phyloP scores from a whole-genome alignment of 2,797 vertebrate genomes.

The Furcifer pardalis region DNA sequence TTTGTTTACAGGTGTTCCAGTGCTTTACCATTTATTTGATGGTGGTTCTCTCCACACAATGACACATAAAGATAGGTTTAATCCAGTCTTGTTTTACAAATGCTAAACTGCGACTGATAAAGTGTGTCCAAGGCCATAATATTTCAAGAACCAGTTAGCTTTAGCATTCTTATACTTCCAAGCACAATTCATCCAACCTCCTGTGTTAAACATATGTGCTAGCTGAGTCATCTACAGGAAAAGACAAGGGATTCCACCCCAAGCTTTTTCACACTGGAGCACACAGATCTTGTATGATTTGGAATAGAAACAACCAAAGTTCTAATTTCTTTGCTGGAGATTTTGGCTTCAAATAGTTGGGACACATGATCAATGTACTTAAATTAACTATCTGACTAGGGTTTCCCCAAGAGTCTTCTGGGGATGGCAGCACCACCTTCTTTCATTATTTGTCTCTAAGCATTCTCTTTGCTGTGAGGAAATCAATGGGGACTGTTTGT shows the following conservation, averaged over 20 bases:
- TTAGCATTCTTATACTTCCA: background rate
- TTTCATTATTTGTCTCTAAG: constrained; percentile 18
- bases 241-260: background rate
- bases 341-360: constrained; percentile 49
- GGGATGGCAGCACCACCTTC: constrained; percentile 38
- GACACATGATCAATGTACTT: constrained; percentile 31
- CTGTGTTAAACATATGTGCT: background rate
- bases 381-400: constrained; percentile 37
- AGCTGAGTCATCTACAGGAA: background rate
- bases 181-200: background rate
- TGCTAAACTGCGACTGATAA: background rate
- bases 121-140: background rate
- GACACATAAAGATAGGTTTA: background rate
- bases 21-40: background rate
- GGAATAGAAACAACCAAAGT: constrained; percentile 16
- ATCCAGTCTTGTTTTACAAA: constrained; percentile 4
- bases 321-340: constrained; percentile 38
- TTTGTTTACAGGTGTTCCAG: background rate
- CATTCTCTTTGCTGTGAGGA: constrained; percentile 38
- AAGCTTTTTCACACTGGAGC: background rate
- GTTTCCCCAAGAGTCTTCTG: constrained; percentile 52
- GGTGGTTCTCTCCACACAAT: background rate
- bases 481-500: constrained; percentile 44
- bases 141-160: background rate
- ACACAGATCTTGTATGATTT: constrained; percentile 14